Percentiles rank a stretch among this genome's conserved stretches.
Evolutionary conservation across 1,140 invertebrate genomes (phyloP).

Genomic region (Dreissena rostriformis): DNA sequence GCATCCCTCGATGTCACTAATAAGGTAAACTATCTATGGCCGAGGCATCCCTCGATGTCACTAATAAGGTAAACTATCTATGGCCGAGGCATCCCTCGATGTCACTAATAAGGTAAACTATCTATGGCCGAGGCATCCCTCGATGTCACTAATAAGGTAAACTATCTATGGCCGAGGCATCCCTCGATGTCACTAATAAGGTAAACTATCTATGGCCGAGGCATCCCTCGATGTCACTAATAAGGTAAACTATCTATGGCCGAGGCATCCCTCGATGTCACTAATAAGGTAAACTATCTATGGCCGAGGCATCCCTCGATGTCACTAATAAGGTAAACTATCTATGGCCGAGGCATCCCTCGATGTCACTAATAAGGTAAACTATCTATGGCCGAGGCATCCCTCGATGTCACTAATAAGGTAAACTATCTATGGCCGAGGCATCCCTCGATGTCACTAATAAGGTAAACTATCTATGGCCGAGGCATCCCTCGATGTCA

Average conservation of each 20-base stretch:
- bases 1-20: conserved; percentile 70
- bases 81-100: conserved; percentile 72
- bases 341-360: conserved; percentile 72
- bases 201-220: conserved; percentile 72
- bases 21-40: conserved; percentile 70
- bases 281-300: conserved; percentile 70
- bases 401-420: conserved; percentile 68
- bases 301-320: conserved; percentile 72
- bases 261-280: conserved; percentile 72
- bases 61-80: conserved; percentile 70
- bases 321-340: conserved; percentile 70
- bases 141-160: conserved; percentile 70
- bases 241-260: conserved; percentile 70
- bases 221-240: conserved; percentile 70
- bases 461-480: conserved; percentile 70
- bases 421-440: conserved; percentile 72
- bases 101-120: conserved; percentile 70
- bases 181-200: conserved; percentile 68
- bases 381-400: conserved; percentile 72
- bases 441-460: conserved; percentile 70
- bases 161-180: conserved; percentile 72
- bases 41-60: conserved; percentile 72
- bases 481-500: conserved; percentile 72
- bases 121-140: conserved; percentile 72
- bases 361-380: conserved; percentile 70